phyloP scores from a whole-genome alignment of 92 coral and sea anemone species.

The Epizoanthus rinbou region DNA sequence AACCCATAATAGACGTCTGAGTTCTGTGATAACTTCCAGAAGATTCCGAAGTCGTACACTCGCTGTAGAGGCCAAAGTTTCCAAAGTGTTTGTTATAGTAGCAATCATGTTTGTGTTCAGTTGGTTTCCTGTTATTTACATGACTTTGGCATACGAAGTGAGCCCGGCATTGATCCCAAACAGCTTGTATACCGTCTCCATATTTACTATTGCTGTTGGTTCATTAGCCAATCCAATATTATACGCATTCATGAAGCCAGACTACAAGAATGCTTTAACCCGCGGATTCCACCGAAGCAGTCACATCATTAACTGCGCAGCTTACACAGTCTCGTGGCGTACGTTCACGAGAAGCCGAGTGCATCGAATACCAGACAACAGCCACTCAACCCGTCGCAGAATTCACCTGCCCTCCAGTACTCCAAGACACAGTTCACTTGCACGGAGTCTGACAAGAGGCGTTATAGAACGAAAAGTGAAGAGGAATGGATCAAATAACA shows the following conservation, averaged over 20 bases:
- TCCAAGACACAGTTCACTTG: not conserved
- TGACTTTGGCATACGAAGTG: slow-evolving; percentile 35
- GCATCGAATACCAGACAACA: slow-evolving; percentile 4
- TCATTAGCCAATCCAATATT: slow-evolving; percentile 34
- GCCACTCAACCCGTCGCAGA: slow-evolving; percentile 12
- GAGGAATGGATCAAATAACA: not conserved
- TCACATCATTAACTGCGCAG: not conserved
- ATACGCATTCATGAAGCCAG: slow-evolving; percentile 45
- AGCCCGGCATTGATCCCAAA: slow-evolving; percentile 16
- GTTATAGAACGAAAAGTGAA: not conserved
- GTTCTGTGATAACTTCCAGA: slow-evolving; percentile 4
- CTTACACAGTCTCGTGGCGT: slow-evolving; percentile 4
- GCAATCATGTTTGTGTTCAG: slow-evolving; percentile 26
- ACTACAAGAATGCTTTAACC: slow-evolving; percentile 10
- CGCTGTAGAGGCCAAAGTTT: slow-evolving; percentile 39
- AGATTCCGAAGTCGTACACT: slow-evolving; percentile 23
- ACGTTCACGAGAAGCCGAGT: slow-evolving; percentile 1
- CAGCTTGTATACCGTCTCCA: slow-evolving; percentile 34
- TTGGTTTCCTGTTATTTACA: slow-evolving; percentile 38
- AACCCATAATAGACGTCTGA: slow-evolving; percentile 21
- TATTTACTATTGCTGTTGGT: slow-evolving; percentile 26
- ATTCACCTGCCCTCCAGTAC: not conserved
- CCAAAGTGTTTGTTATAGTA: slow-evolving; percentile 35
- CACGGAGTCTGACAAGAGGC: slow-evolving; percentile 12
- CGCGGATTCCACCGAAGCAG: not conserved